Evolutionary conservation across 2,113 vertebrate species (phyloP).

Genomic region (Bostrychus sinensis): DNA sequence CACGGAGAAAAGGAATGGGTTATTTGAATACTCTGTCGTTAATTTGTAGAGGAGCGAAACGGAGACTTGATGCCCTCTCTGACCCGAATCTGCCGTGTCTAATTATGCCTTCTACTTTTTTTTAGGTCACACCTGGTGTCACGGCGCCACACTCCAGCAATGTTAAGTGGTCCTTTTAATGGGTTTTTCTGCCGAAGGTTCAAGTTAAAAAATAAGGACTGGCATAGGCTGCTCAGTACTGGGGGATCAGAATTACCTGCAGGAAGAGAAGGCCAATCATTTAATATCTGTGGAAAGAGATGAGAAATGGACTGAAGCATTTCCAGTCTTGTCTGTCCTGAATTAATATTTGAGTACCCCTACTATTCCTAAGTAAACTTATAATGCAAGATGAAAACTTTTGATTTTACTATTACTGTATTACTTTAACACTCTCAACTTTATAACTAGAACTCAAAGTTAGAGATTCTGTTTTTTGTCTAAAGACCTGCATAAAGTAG

Average conservation of each 20-base stretch:
- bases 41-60: constrained; percentile 65
- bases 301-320: constrained; percentile 42
- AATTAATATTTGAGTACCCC: constrained; percentile 39
- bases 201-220: constrained; percentile 54
- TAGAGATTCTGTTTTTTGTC: no score
- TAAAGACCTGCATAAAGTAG: no score
- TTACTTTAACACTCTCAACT: background rate
- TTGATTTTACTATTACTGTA: background rate
- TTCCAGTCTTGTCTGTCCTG: constrained; percentile 7
- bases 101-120: constrained; percentile 71
- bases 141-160: constrained; percentile 61
- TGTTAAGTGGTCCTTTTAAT: constrained; percentile 72
- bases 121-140: constrained; percentile 68
- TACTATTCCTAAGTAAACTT: constrained; percentile 17
- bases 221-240: constrained; percentile 32
- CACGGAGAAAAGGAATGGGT: constrained; percentile 59
- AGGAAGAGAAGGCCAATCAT: constrained; percentile 26
- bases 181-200: constrained; percentile 55
- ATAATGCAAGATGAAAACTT: background rate
- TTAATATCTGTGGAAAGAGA: constrained; percentile 42
- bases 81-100: constrained; percentile 68
- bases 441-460: background rate
- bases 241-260: constrained; percentile 55
- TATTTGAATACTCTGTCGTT: constrained; percentile 64
- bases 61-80: constrained; percentile 56